Conservation (phyloP, 1,140 invertebrate genomes). For the Zeugodacus cucurbitae region DNA sequence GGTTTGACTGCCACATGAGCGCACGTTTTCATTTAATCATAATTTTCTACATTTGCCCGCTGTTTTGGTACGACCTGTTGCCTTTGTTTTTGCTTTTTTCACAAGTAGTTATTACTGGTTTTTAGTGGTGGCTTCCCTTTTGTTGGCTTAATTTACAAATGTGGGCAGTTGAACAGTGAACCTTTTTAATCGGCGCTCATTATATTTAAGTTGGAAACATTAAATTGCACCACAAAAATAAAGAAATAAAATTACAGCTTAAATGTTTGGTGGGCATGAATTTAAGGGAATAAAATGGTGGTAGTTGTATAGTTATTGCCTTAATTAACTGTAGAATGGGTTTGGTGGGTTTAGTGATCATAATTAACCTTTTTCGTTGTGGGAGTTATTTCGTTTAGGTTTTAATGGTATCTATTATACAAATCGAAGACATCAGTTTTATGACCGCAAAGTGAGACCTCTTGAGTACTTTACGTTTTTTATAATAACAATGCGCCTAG, state of each 20-base stretch:
- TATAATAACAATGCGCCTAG: too few relatives aligned
- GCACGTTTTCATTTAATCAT: conserved; percentile 18
- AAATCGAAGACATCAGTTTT: too few relatives aligned
- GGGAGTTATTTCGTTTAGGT: background rate
- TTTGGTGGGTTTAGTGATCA: background rate
- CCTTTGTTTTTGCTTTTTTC: background rate
- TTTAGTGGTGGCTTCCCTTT: background rate
- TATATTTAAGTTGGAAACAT: background rate
- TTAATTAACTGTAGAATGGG: background rate
- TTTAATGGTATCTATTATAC: too few relatives aligned
- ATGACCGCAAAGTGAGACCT: too few relatives aligned
- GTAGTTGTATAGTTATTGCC: background rate
- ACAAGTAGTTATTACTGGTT: background rate
- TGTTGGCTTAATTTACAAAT: background rate
- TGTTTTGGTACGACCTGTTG: background rate
- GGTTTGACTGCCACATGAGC: background rate
- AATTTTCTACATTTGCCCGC: background rate
- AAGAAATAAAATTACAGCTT: background rate
- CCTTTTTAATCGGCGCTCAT: background rate
- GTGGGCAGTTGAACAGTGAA: background rate
- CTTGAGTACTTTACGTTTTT: too few relatives aligned
- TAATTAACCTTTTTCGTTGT: background rate
- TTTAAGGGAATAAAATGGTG: too few relatives aligned
- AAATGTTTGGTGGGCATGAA: background rate
- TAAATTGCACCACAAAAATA: background rate